Evolutionary conservation across 2,888 invertebrate genomes (phyloP).

Genomic region (Xestia ashworthii): DNA sequence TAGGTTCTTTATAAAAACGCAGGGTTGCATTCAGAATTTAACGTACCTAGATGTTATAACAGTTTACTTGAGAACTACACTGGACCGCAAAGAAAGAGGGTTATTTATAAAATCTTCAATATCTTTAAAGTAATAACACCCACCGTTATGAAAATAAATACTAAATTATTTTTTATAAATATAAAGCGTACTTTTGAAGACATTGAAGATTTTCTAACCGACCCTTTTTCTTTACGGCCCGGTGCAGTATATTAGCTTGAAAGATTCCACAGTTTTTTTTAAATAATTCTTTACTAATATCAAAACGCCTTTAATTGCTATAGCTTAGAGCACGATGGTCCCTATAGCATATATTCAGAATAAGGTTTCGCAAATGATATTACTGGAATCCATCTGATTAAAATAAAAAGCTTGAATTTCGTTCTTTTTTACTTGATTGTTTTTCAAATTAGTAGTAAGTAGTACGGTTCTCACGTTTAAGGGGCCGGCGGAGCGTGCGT

Average conservation of each 20-base stretch:
- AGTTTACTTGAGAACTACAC: neutral
- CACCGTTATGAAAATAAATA: no score
- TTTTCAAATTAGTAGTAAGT: neutral
- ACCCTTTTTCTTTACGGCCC: no score
- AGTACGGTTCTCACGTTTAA: neutral
- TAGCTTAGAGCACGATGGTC: neutral
- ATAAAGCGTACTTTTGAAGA: no score
- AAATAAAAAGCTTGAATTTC: neutral
- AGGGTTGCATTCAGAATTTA: conserved; percentile 71
- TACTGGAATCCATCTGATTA: neutral
- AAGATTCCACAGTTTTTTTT: neutral
- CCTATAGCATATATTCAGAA: neutral
- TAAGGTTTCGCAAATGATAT: neutral
- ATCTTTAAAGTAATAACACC: no score
- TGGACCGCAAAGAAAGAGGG: no score
- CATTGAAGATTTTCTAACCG: no score
- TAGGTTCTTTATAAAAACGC: conserved; percentile 73
- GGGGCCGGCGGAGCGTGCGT: no score
- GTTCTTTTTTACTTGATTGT: neutral
- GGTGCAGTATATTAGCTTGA: neutral
- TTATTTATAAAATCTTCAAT: no score
- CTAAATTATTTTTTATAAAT: no score
- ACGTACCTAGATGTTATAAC: neutral
- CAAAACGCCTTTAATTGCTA: neutral
- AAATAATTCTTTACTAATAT: neutral